These are phyloP conservation scores for Sanderia malayensis DNA, from an alignment of 30 jellyfish, hydroid and myxozoan species.

Conservation along the genomic window DNA sequence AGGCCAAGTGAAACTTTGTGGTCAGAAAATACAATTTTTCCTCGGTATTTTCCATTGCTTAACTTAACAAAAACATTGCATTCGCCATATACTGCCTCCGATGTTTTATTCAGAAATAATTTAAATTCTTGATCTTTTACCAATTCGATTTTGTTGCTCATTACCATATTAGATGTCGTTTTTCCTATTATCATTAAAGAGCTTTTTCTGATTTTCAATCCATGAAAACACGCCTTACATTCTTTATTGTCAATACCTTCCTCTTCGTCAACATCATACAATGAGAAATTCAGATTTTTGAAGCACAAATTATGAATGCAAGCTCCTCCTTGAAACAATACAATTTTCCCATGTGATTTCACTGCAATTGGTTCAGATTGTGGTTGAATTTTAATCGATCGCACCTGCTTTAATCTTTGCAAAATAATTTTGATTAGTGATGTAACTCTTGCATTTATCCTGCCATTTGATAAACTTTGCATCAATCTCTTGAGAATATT, in stretches of 20 bases:
- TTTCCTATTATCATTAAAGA: background rate
- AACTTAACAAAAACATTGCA: background rate
- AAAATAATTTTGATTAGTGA: background rate
- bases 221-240: background rate
- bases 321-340: background rate
- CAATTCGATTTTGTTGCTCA: background rate
- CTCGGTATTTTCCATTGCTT: background rate
- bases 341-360: background rate
- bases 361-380: background rate
- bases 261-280: conserved; percentile 5
- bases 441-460: background rate
- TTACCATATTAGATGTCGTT: background rate
- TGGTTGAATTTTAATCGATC: background rate
- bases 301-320: conserved; percentile 36
- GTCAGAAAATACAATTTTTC: background rate
- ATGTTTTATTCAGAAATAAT: background rate
- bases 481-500: background rate
- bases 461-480: background rate
- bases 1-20: background rate
- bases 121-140: background rate
- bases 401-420: conserved; percentile 10
- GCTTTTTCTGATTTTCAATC: background rate
- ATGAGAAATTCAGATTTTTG: background rate
- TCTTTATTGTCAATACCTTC: too few species aligned
- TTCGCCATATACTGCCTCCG: background rate